A percentile compares a stretch with the other conserved stretches of the same genome.
phyloP scores from a whole-genome alignment of 2,797 vertebrate genomes.

The Enteromius fasciolatus region DNA sequence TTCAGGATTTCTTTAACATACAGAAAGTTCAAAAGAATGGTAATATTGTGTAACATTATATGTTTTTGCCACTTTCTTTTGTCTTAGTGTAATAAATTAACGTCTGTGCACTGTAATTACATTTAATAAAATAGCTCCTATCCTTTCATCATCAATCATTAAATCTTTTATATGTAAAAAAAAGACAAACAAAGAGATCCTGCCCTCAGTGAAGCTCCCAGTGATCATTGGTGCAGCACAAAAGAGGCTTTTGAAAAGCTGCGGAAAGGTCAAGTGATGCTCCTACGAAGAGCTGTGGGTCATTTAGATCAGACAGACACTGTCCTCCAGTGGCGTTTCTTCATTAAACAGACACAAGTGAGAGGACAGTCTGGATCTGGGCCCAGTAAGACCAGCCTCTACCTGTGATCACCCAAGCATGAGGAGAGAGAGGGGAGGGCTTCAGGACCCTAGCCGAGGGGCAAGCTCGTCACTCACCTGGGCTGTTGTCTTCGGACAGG shows the following conservation, averaged over 20 bases:
- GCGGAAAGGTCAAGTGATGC: slow-evolving; percentile 69
- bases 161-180: neutral
- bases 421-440: slow-evolving; percentile 46
- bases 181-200: neutral
- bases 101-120: neutral
- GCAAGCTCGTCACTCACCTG: slow-evolving; percentile 69
- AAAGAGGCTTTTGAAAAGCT: slow-evolving; percentile 60
- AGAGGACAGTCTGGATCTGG: slow-evolving; percentile 30
- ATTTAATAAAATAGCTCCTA: neutral
- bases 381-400: slow-evolving; percentile 39
- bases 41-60: no score
- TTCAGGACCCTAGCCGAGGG: slow-evolving; percentile 61
- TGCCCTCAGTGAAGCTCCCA: neutral
- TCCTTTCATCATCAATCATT: neutral
- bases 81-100: neutral
- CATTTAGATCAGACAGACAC: slow-evolving; percentile 50
- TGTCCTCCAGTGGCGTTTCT: slow-evolving; percentile 54
- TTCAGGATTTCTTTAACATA: neutral
- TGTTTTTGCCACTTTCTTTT: neutral
- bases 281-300: slow-evolving; percentile 62
- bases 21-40: neutral
- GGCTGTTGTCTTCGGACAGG: slow-evolving; percentile 60
- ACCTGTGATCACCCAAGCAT: slow-evolving; percentile 66
- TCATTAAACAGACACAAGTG: slow-evolving; percentile 59
- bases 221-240: slow-evolving; percentile 34